Evolutionary conservation across 2,888 invertebrate genomes (phyloP).

Genomic region (Meliscaeva auricollis): DNA sequence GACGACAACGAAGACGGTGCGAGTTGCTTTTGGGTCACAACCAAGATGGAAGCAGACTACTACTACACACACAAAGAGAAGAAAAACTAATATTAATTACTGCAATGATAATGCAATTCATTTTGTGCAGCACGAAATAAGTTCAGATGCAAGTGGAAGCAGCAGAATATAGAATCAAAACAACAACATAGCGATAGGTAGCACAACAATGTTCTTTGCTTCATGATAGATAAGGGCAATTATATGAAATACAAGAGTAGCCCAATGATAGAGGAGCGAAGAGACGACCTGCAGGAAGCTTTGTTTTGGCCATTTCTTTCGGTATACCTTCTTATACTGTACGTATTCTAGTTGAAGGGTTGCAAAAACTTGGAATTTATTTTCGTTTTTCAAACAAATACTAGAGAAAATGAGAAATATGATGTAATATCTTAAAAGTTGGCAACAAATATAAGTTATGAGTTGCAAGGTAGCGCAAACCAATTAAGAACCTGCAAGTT

Average conservation of each 20-base stretch:
- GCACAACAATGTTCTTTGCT: constrained; percentile 51
- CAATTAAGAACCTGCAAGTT: background rate
- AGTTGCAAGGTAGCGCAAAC: background rate
- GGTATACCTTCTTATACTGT: too few relatives aligned
- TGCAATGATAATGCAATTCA: constrained; percentile 73
- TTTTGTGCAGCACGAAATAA: constrained; percentile 61
- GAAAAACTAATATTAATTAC: constrained; percentile 74
- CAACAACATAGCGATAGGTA: constrained; percentile 29
- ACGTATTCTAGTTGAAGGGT: background rate
- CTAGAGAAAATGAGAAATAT: background rate
- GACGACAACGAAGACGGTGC: background rate
- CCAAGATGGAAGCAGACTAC: constrained; percentile 7
- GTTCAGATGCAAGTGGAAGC: constrained; percentile 36
- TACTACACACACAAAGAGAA: background rate
- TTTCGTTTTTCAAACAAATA: background rate
- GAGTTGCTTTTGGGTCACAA: constrained; percentile 39
- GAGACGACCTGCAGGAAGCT: background rate
- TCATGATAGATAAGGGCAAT: constrained; percentile 69
- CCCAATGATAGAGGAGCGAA: background rate
- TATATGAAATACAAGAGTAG: constrained; percentile 46
- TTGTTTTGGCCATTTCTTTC: constrained; percentile 13
- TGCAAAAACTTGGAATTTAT: constrained; percentile 23
- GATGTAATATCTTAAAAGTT: constrained; percentile 15
- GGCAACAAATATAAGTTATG: background rate
- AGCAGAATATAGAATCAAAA: constrained; percentile 4